phyloP scores from a whole-genome alignment of 2,888 invertebrate species.

The Noctua fimbriata region DNA sequence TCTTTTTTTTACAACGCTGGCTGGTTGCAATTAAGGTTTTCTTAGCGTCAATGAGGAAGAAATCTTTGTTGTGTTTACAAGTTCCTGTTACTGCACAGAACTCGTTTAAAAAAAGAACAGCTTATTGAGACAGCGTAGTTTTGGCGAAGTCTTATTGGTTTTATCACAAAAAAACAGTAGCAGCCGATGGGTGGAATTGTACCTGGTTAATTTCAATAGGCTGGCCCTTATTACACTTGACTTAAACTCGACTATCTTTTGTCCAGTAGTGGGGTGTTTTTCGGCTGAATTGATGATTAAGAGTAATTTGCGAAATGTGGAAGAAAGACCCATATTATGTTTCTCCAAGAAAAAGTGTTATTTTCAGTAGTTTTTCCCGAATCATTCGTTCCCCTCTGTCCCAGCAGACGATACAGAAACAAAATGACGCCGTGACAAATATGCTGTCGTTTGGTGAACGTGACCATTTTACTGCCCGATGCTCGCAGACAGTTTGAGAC shows the following conservation, averaged over 20 bases:
- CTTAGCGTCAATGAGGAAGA: slow-evolving; percentile 6
- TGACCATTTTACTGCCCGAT: slow-evolving; percentile 41
- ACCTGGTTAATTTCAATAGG: background rate
- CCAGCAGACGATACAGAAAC: background rate
- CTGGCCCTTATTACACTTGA: background rate
- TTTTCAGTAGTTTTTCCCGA: background rate
- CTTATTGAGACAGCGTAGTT: background rate
- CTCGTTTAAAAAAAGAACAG: background rate
- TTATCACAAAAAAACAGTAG: background rate
- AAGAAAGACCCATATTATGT: background rate
- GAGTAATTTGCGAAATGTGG: background rate
- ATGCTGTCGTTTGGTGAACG: slow-evolving; percentile 34
- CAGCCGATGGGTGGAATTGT: background rate
- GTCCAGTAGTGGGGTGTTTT: background rate
- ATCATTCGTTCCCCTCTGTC: background rate
- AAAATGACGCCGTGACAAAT: slow-evolving; percentile 47
- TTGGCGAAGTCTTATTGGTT: background rate
- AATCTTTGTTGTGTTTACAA: slow-evolving; percentile 2
- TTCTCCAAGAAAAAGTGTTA: background rate
- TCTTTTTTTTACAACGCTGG: slow-evolving; percentile 31
- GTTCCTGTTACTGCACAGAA: background rate
- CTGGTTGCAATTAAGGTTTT: slow-evolving; percentile 39
- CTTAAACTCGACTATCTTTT: background rate
- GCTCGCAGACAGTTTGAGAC: background rate
- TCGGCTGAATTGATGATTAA: background rate